Evolutionary conservation across 2,888 invertebrate genomes (phyloP), one percentile per base, ranked within the genome.

Genomic region (Drosophila bunnanda): DNA sequence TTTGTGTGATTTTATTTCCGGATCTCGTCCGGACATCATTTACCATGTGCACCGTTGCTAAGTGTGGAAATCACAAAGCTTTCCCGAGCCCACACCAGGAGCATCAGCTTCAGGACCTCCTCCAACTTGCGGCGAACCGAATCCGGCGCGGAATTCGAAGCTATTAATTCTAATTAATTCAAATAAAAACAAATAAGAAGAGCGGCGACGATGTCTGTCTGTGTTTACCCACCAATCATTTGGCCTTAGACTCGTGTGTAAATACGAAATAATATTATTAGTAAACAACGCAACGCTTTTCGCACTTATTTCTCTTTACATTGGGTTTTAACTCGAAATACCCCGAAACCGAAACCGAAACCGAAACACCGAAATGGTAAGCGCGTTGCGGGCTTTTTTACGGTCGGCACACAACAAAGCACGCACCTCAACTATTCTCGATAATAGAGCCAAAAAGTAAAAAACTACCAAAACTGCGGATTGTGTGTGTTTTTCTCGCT

Each of bases 1-100:
- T 86, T 80, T 78, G 72, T 93, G 93, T 93, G 92, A 69, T 74
- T 69, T 68, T 50, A 93, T 93, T 93, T 91, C 82, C 76, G 82
- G 70, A 75, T 56, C 39, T 39, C 41, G 55, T 52, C 57, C 65
- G 76, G 67, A 32, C 72, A 65, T 76, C 30, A 25, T 69, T 68
- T 89, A 95, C 95, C 95, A 88, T 94, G 93, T 75, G 93, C 92
- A 91, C 94, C 94, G 70, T 93, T 92, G 88, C 95, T 94, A 70
- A 96, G 93, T 83, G 94, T 93, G 78, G 94, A 94, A 85, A 95
- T 93, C 54, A 95, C 95, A 92, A 95, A 94, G 80, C 95, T 95
- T 91, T 96, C 96, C 82, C 95, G 94, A 91, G 96, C 96, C 97
- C 97, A 97, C 54, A 97, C 94, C 90, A 96, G 93, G 86, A 97